Evolutionary conservation across 2,888 invertebrate species (phyloP), one percentile per base, ranked within the genome.

Genomic region (Proisotoma minuta): DNA sequence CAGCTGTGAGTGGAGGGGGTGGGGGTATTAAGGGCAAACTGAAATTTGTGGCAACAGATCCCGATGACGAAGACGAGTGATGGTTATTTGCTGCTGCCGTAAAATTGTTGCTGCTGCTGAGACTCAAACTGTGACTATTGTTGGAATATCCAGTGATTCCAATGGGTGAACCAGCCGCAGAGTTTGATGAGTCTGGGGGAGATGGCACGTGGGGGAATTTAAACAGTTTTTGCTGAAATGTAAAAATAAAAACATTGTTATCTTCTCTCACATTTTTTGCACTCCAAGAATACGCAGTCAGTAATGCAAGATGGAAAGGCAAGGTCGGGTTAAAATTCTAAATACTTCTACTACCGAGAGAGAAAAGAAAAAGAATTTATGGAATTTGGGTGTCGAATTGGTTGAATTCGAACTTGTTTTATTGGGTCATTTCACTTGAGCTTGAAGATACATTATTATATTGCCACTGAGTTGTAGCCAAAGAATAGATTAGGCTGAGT

Each of bases 201-300:
- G 72, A 72, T 1, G 72, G 72, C 15, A 71, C 71, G 40, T 72
- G 69, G 26, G 71, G 71, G 58, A 72, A 71, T 57, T 71, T 73
- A 60, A 71, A 73, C n/a, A 66, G 51, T 59, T 71, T 73, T 64
- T 71, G 66, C 20, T 47, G 22, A 18, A 24, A 43, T 40, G 10
- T 39, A 39, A 56, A 15, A 8, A 34, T 34, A 34, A 34, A 34
- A 34, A 34, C 34, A 34, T 10, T 34, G 8, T 15, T 10, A 34
- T 10, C 8, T 34, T 34, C 15, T 10, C 34, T 10, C 15, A 34
- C 8, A 34, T 10, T 34, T 34, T n/a, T n/a, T n/a, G n/a, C n/a
- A n/a, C n/a, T n/a, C 15, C 8, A 34, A 34, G 8, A 15, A 10
- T 34, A 34, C 34, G 34, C 34, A 34, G 15, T 34, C 34, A 15